phyloP scores from a whole-genome alignment of 2,113 vertebrate genomes.

The Dasyurus viverrinus region DNA sequence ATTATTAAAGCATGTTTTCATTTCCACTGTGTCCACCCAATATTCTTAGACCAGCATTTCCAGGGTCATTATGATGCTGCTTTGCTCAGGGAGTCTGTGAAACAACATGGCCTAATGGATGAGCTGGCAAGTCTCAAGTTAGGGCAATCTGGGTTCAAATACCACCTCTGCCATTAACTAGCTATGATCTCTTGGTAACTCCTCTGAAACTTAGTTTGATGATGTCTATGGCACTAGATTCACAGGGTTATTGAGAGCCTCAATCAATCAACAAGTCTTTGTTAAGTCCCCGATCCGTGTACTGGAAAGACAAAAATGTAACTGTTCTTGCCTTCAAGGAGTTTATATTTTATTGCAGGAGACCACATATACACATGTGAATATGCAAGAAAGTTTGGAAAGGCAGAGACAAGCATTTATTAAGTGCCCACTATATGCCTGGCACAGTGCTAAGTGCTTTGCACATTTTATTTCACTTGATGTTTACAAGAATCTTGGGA shows the following conservation, averaged over 20 bases:
- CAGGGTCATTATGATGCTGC: background rate
- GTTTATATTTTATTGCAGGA: background rate
- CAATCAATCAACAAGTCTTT: background rate
- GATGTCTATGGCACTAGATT: background rate
- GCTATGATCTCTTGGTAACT: background rate
- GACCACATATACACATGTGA: background rate
- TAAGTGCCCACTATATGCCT: background rate
- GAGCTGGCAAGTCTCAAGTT: background rate
- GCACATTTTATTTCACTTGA: background rate
- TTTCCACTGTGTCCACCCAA: slow-evolving; percentile 1
- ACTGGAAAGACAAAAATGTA: background rate
- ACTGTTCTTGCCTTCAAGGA: slow-evolving; percentile 9
- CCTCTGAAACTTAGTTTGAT: background rate
- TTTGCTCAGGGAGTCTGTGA: background rate
- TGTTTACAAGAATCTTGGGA: background rate
- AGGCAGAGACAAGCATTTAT: background rate
- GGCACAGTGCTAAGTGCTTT: background rate
- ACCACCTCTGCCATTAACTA: background rate
- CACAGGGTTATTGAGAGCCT: background rate
- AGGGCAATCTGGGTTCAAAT: background rate
- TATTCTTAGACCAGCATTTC: slow-evolving; percentile 15
- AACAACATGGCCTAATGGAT: background rate
- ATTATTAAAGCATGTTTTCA: background rate
- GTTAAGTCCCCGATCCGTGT: background rate
- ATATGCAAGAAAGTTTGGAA: background rate